These are phyloP conservation scores for Macrostomum lignano DNA, from an alignment of 1,140 invertebrate species.

Conservation along the genomic window DNA sequence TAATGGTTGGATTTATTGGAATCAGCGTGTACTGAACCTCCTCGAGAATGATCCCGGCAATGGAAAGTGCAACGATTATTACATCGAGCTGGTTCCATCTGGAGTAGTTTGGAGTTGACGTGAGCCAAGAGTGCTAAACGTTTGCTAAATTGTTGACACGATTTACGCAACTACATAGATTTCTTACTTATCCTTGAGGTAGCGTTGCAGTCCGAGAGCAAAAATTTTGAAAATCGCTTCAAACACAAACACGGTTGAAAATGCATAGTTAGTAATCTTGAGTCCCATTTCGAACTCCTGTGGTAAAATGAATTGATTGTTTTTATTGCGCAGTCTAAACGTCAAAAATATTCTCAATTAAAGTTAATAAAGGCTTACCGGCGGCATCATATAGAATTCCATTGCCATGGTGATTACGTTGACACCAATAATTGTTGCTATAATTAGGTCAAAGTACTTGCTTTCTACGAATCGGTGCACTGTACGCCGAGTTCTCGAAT, in stretches of 20 bases:
- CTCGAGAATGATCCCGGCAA: conserved; percentile 85
- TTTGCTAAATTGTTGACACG: background rate
- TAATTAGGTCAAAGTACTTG: conserved; percentile 94
- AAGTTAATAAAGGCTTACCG: conserved; percentile 27
- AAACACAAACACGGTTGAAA: conserved; percentile 87
- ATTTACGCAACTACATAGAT: conserved; percentile 1
- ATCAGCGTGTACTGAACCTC: conserved; percentile 85
- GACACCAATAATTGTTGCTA: conserved; percentile 85
- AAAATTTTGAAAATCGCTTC: conserved; percentile 83
- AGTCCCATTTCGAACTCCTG: conserved; percentile 61
- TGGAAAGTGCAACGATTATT: conserved; percentile 74
- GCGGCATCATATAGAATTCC: conserved; percentile 95
- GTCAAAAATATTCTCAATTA: conserved; percentile 4
- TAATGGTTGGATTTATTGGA: conserved; percentile 91
- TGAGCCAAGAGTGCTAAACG: background rate
- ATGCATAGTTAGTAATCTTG: conserved; percentile 97
- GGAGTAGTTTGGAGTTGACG: too few relatives aligned
- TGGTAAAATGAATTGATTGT: conserved; percentile 9
- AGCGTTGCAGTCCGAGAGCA: conserved; percentile 60
- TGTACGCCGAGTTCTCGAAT: conserved; percentile 55
- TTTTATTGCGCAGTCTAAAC: background rate
- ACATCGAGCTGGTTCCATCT: conserved; percentile 95
- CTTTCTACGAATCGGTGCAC: conserved; percentile 86
- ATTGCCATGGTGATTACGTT: conserved; percentile 99
- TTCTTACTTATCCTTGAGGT: conserved; percentile 61